Base-by-base conservation (phyloP, 2,888 invertebrate species). In the Pyrochroa serraticornis region DNA sequence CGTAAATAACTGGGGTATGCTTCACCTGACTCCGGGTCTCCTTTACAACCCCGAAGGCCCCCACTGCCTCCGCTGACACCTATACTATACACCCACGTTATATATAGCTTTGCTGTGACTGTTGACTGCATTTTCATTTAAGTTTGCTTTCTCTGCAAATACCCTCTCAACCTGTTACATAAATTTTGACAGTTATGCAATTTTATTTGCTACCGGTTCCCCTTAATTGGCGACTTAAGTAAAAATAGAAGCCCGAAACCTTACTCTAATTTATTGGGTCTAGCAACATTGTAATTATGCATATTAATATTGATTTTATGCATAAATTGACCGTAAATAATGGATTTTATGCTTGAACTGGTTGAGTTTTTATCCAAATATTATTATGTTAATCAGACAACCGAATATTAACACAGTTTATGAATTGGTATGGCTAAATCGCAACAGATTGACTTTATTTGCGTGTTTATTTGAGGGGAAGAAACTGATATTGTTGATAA, bases 1-100 rank as follows among this genome's bases (percentile, higher is more conserved):
- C 70, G 70, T 73, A 72, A 73, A 72, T 72, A 71, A 71, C 68
- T 61, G 36, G 68, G 58, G 64, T 64, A 61, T 62, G 56, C 56
- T 63, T 67, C 65, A 66, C 67, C 67, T 67, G 66, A 69, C 68
- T 67, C 22, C 66, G 58, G 60, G 63, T 66, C 65, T 68, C 63
- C 66, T 66, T 64, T 59, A 49, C 58, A 56, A 53, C 60, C 63
- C 65, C 60, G 45, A 50, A 42, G 33, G 47, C 43, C 55, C 65
- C 67, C 60, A 58, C 60, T 58, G 63, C 55, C 63, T 66, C 62
- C 66, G 34, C 46, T 42, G 39, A 58, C 52, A 58, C 53, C 58
- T 39, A 58, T 58, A 58, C 52, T 48, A n/a, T n/a, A 53, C 58
- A 62, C 69, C 68, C 66, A 68, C 67, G 65, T 70, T 65, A 70